A percentile compares a stretch with the other conserved stretches of the same genome.
phyloP scores from a whole-genome alignment of 2,113 vertebrate genomes.

The Gnathonemus longibarbis region DNA sequence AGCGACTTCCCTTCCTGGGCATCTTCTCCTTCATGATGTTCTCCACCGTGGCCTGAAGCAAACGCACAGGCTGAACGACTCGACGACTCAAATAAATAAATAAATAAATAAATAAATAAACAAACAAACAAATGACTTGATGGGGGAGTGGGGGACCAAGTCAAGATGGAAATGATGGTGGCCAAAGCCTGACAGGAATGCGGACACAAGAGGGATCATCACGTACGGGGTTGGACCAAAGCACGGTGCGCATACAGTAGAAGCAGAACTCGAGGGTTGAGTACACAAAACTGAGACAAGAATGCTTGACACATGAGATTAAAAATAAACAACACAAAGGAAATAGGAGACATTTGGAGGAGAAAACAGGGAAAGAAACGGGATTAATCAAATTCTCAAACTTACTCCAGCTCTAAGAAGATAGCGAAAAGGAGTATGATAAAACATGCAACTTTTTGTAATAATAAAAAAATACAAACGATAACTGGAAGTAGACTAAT shows the following conservation, averaged over 20 bases:
- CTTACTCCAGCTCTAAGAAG: not conserved
- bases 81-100: slow-evolving; percentile 34
- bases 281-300: slow-evolving; percentile 72
- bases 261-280: slow-evolving; percentile 72
- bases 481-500: not conserved
- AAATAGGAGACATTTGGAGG: slow-evolving; percentile 23
- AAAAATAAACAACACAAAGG: not conserved
- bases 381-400: slow-evolving; percentile 21
- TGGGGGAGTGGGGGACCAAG: not conserved
- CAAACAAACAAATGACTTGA: slow-evolving; percentile 32
- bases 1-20: slow-evolving; percentile 91
- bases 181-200: not conserved
- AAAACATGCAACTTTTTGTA: not conserved
- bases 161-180: not conserved
- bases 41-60: slow-evolving; percentile 83
- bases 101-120: slow-evolving; percentile 24
- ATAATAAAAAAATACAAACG: not conserved
- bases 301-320: slow-evolving; percentile 58
- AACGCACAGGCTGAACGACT: slow-evolving; percentile 50
- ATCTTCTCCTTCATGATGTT: slow-evolving; percentile 96
- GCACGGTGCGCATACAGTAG: slow-evolving; percentile 73
- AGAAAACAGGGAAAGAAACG: slow-evolving; percentile 37
- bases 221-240: slow-evolving; percentile 74
- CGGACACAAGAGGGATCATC: slow-evolving; percentile 23
- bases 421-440: not conserved